A percentile compares a stretch with the other conserved stretches of the same genome.
Evolutionary conservation across 2,797 vertebrate species (phyloP).

Genomic region (Chiroxiphia lanceolata): DNA sequence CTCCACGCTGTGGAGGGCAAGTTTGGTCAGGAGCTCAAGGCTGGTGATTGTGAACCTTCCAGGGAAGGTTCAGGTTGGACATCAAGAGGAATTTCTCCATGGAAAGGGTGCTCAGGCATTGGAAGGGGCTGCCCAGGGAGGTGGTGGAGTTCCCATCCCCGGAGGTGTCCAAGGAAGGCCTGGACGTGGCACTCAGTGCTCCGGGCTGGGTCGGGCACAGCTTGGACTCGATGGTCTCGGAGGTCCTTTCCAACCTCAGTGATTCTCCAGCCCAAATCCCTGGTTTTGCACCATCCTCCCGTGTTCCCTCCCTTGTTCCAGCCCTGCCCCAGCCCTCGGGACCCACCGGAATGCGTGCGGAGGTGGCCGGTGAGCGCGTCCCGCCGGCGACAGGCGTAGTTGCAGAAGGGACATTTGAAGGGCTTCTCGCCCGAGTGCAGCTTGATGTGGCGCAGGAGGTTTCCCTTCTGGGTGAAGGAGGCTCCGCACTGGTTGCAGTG

Average conservation of each 20-base stretch:
- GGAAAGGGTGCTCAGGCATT: neutral
- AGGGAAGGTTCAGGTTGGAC: neutral
- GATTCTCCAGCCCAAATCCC: neutral
- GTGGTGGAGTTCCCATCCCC: neutral
- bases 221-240: neutral
- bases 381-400: conserved; percentile 92
- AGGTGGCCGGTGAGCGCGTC: conserved; percentile 95
- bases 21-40: neutral
- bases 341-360: conserved; percentile 93
- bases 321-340: too few relatives aligned
- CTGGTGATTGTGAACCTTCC: neutral
- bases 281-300: fast-evolving
- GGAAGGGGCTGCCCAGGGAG: neutral
- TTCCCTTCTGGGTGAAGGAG: conserved; percentile 97
- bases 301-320: neutral
- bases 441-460: conserved; percentile 95
- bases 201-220: neutral
- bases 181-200: neutral
- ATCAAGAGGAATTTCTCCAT: neutral
- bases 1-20: neutral
- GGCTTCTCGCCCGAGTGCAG: conserved; percentile 97
- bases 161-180: neutral
- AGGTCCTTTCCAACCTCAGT: neutral
- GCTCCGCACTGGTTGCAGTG: conserved; percentile 97
- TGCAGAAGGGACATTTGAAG: conserved; percentile 96